Evolutionary conservation across 2,113 vertebrate genomes (phyloP).

Genomic region (Dicaeum eximium): DNA sequence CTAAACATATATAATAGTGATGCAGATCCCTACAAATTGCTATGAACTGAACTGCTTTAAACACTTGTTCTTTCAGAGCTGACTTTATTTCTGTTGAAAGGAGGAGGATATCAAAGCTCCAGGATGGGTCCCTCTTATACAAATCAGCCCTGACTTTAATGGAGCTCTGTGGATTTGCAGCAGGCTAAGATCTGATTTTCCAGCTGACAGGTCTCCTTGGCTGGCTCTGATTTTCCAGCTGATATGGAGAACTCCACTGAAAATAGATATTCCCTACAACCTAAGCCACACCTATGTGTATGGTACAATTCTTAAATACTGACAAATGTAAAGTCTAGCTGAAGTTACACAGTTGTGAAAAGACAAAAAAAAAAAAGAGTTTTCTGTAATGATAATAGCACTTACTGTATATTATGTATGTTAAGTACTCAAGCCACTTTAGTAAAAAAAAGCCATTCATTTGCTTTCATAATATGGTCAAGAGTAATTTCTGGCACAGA

Average conservation of each 20-base stretch:
- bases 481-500: neutral
- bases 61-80: neutral
- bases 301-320: neutral
- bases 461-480: neutral
- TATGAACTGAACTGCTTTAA: neutral
- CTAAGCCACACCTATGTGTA: neutral
- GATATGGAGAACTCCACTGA: neutral
- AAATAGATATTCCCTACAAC: neutral
- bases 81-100: neutral
- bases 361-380: neutral
- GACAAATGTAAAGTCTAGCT: neutral
- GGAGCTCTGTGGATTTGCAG: neutral
- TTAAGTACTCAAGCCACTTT: neutral
- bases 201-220: neutral
- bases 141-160: conserved; percentile 1
- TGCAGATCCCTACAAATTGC: neutral
- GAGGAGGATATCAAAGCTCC: neutral
- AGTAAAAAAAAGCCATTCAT: neutral
- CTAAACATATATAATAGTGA: neutral
- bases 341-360: neutral
- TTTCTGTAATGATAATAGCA: neutral
- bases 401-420: neutral
- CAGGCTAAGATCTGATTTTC: neutral
- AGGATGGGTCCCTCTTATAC: neutral
- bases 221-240: neutral